Percentiles rank a stretch among this genome's conserved stretches.
Evolutionary conservation across 2,797 vertebrate genomes (phyloP).

Genomic region (Heliangelus exortis): DNA sequence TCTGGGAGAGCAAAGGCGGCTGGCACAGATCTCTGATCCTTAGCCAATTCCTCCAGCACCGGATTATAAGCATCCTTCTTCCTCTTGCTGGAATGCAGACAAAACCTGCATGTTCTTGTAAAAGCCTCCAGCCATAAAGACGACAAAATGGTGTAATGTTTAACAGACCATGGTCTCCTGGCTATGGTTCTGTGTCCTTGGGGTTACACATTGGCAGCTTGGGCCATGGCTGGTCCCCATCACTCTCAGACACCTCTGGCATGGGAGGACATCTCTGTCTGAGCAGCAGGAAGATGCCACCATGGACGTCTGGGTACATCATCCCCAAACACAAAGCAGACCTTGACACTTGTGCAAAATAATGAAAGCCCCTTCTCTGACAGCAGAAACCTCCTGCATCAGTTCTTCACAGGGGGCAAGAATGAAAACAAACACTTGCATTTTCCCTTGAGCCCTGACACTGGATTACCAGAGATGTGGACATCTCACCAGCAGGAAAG

Average conservation of each 20-base stretch:
- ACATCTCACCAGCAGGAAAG: not conserved
- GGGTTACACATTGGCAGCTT: fast-evolving
- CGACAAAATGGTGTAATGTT: constrained; percentile 20
- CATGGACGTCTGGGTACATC: not conserved
- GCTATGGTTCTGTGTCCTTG: not conserved
- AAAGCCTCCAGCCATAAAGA: constrained; percentile 42
- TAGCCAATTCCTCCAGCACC: constrained; percentile 58
- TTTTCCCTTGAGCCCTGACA: not conserved
- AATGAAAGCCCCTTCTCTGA: not conserved
- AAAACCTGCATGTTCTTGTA: constrained; percentile 54
- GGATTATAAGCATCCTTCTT: constrained; percentile 59
- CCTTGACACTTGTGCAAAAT: not conserved
- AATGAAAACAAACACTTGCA: not conserved
- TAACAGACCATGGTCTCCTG: not conserved
- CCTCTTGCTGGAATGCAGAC: constrained; percentile 53
- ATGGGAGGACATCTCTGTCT: not conserved
- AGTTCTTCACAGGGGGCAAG: fast-evolving
- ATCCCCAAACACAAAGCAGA: not conserved
- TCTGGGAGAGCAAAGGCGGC: constrained; percentile 62
- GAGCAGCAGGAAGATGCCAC: not conserved
- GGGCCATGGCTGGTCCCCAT: not conserved
- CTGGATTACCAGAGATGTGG: not conserved
- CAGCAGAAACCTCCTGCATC: not conserved
- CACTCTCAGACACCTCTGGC: fast-evolving
- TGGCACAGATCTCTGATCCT: constrained; percentile 58